Conservation (phyloP, 2,113 vertebrate genomes). For the Hyla sarda region DNA sequence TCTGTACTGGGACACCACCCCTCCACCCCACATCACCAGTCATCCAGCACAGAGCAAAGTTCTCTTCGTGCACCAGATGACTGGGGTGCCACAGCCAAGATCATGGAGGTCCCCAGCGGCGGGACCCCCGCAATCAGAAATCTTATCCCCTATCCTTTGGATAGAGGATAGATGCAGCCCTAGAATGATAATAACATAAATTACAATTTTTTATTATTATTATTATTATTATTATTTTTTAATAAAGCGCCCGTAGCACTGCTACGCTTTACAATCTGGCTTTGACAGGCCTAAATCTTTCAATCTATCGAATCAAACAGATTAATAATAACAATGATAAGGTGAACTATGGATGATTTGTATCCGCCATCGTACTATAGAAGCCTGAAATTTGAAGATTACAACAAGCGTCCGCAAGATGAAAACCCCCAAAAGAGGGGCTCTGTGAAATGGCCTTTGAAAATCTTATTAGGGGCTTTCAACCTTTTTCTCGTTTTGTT, state of each 20-base stretch:
- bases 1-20: too few relatives aligned
- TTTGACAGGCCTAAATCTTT: neutral
- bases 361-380: neutral
- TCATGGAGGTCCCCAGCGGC: too few relatives aligned
- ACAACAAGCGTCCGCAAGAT: neutral
- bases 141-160: too few relatives aligned
- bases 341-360: neutral
- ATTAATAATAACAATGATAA: neutral
- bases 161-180: too few relatives aligned
- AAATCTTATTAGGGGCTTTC: conserved; percentile 9
- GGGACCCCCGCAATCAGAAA: too few relatives aligned
- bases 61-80: too few relatives aligned
- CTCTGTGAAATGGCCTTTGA: neutral
- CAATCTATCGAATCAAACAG: neutral
- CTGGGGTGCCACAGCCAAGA: too few relatives aligned
- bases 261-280: neutral
- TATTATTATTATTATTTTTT: too few relatives aligned
- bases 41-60: too few relatives aligned
- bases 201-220: too few relatives aligned
- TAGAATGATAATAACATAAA: neutral
- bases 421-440: neutral
- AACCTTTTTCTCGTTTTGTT: neutral
- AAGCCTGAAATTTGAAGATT: conserved; percentile 9
- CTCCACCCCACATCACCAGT: too few relatives aligned
- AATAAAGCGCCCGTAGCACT: too few relatives aligned